Conservation (phyloP, 2,797 vertebrate genomes). For the Microctenopoma stevenorrisi region DNA sequence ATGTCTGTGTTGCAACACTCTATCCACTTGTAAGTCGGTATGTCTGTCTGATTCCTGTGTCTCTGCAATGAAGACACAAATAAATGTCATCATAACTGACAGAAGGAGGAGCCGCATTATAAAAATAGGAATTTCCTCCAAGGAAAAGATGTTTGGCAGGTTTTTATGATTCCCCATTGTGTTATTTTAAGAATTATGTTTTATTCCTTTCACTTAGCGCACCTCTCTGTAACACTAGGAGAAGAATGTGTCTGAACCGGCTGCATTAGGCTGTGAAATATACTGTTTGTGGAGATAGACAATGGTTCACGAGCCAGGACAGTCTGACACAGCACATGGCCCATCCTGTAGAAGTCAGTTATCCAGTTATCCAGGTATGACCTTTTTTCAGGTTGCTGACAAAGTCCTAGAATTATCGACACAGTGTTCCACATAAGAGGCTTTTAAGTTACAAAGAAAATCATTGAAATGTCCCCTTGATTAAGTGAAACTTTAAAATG, state of each 20-base stretch:
- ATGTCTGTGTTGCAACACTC: background rate
- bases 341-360: background rate
- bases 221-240: background rate
- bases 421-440: too few relatives aligned
- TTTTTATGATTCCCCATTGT: too few relatives aligned
- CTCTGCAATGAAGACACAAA: background rate
- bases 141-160: background rate
- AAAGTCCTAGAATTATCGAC: background rate
- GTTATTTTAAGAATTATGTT: background rate
- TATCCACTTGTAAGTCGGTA: background rate
- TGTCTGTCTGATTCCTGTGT: background rate
- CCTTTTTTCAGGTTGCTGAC: background rate
- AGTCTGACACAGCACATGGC: background rate
- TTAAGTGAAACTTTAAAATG: too few relatives aligned
- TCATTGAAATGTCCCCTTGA: background rate
- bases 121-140: background rate
- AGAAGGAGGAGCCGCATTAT: too few relatives aligned
- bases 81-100: background rate
- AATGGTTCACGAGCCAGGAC: too few relatives aligned
- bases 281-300: background rate
- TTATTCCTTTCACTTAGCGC: too few relatives aligned
- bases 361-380: background rate
- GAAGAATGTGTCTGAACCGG: slow-evolving; percentile 23
- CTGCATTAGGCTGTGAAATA: background rate
- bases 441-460: background rate